Conservation (phyloP, 1,140 invertebrate genomes). For the Eubasilissa regina region DNA sequence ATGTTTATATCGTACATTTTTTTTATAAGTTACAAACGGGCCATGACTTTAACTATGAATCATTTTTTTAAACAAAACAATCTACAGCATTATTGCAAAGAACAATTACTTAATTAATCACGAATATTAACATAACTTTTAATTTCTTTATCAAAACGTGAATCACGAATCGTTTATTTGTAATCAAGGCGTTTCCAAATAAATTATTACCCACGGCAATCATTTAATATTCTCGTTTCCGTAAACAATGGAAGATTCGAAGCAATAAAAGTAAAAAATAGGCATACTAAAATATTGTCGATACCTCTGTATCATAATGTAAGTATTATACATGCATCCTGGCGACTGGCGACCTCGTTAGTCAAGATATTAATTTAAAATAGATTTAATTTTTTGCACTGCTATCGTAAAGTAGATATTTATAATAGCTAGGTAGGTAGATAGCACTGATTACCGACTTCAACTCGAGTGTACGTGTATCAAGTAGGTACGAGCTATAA, state of each 20-base stretch:
- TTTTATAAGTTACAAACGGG: no score
- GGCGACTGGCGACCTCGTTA: slow-evolving; percentile 6
- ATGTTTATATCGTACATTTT: no score
- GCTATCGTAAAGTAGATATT: no score
- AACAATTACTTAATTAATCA: no score
- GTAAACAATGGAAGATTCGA: slow-evolving; percentile 4
- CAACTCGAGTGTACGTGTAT: no score
- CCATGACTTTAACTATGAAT: no score
- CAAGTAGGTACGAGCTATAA: no score
- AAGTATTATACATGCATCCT: background rate
- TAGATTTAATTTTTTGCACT: background rate
- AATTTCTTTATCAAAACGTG: slow-evolving; percentile 8
- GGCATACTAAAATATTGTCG: background rate
- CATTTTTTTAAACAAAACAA: no score
- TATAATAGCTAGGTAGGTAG: no score
- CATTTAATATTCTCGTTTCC: slow-evolving; percentile 22
- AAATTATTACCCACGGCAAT: slow-evolving; percentile 5
- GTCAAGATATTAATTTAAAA: background rate
- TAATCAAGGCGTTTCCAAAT: slow-evolving; percentile 16
- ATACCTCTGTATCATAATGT: background rate
- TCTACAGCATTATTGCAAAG: no score
- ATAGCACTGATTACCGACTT: no score
- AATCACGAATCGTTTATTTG: slow-evolving; percentile 3
- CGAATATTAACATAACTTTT: no score
- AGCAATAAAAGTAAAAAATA: slow-evolving; percentile 1